Percentiles rank a stretch among this genome's conserved stretches.
Conservation (phyloP, 2,888 invertebrate species). For the Autographa pulchrina region DNA sequence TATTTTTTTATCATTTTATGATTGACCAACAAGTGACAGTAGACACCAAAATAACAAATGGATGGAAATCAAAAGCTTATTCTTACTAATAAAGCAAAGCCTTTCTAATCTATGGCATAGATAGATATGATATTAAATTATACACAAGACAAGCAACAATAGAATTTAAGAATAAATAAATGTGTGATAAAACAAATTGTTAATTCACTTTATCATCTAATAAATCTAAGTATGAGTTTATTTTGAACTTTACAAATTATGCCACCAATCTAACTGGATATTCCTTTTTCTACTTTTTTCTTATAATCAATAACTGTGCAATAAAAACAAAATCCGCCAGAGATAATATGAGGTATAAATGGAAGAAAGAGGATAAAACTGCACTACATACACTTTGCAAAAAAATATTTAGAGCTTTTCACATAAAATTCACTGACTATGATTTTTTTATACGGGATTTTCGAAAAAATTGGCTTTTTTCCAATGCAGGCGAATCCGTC, state of each 20-base stretch:
- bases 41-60: background rate
- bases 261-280: slow-evolving; percentile 20
- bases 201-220: background rate
- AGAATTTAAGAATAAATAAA: background rate
- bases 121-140: background rate
- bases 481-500: slow-evolving; percentile 65
- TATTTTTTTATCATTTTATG: background rate
- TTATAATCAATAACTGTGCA: slow-evolving; percentile 66
- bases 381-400: slow-evolving; percentile 55
- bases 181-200: background rate
- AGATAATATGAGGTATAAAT: slow-evolving; percentile 30
- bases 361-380: slow-evolving; percentile 37
- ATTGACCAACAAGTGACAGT: background rate
- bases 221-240: background rate
- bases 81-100: background rate
- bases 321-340: slow-evolving; percentile 59
- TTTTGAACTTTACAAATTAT: slow-evolving; percentile 7
- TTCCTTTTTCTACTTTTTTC: slow-evolving; percentile 31
- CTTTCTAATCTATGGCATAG: background rate
- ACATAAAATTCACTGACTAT: slow-evolving; percentile 56
- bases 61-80: background rate
- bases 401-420: slow-evolving; percentile 54
- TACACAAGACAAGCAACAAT: background rate
- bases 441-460: slow-evolving; percentile 50
- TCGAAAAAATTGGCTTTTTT: slow-evolving; percentile 65